Conservation (phyloP, 1,140 invertebrate genomes). For the Lepidurus couesii region DNA sequence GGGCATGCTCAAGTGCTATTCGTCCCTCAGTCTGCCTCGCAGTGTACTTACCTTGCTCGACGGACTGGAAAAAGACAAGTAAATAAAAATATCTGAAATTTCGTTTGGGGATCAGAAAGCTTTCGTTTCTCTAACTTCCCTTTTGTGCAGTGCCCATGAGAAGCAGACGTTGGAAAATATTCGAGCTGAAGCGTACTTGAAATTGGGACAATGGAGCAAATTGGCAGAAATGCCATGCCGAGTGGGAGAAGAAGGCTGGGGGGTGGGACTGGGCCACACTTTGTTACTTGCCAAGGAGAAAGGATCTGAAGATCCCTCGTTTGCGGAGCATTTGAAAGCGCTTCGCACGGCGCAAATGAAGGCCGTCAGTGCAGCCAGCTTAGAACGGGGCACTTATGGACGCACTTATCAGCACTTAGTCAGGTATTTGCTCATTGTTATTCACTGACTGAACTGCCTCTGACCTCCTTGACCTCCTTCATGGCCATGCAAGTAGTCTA, state of each 20-base stretch:
- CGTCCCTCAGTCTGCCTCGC: slow-evolving; percentile 36
- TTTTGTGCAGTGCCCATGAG: slow-evolving; percentile 40
- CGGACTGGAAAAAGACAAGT: not conserved
- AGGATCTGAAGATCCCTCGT: slow-evolving; percentile 26
- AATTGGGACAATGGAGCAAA: slow-evolving; percentile 71
- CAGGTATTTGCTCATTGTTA: slow-evolving; percentile 39
- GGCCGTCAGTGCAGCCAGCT: slow-evolving; percentile 51
- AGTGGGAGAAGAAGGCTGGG: slow-evolving; percentile 47
- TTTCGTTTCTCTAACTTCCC: not conserved
- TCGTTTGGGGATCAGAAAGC: not conserved
- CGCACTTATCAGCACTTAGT: slow-evolving; percentile 74
- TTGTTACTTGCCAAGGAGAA: slow-evolving; percentile 41
- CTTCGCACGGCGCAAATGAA: slow-evolving; percentile 47
- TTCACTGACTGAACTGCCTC: not conserved
- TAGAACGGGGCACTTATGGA: slow-evolving; percentile 67
- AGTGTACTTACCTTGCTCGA: slow-evolving; percentile 30
- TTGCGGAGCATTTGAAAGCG: slow-evolving; percentile 38
- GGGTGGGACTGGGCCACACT: slow-evolving; percentile 56
- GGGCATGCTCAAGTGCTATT: slow-evolving; percentile 28
- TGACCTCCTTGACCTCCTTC: not conserved
- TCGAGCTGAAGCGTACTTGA: slow-evolving; percentile 77
- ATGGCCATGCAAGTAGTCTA: too few relatives aligned
- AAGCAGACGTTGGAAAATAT: slow-evolving; percentile 46
- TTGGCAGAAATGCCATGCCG: slow-evolving; percentile 54
- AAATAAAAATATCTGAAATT: not conserved